Evolutionary conservation across 2,888 invertebrate species (phyloP), one percentile per base, ranked within the genome.

Genomic region (Lamproptera curius): DNA sequence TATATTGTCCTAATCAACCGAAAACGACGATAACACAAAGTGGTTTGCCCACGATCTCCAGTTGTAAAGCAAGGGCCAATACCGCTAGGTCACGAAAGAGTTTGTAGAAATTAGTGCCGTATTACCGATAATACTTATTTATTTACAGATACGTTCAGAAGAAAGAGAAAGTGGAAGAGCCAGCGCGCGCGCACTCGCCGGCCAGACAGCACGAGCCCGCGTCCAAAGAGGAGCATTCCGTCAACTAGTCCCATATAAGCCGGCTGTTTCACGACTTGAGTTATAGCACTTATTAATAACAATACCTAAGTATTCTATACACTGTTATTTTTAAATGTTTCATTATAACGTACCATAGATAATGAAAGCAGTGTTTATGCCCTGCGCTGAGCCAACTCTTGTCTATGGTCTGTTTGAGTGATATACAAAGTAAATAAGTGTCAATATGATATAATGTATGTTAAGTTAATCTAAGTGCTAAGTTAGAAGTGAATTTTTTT

Each of bases 111-210:
- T n/a, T n/a, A n/a, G n/a, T n/a, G n/a, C n/a, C n/a, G n/a, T n/a
- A n/a, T n/a, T n/a, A n/a, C n/a, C n/a, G n/a, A n/a, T n/a, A n/a
- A n/a, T n/a, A n/a, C n/a, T n/a, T n/a, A n/a, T 23, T 39, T 23
- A 26, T 41, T 8, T 15, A 20, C 67, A 82, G 81, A 56, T 63
- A 55, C 47, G 74, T 81, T 8, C 76, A 76, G 62, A 73, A 70
- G 57, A 78, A 76, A 57, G 63, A 66, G 28, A 64, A 68, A 46
- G 57, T 62, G 1, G 52, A 60, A 0, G 79, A 79, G 17, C 75
- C 79, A 0, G 73, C 76, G 52, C 69, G 77, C 0, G 79, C 82
- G 51, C 81, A 80, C 42, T 78, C 81, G 0, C 81, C 81, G 1
- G 54, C 72, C 17, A 58, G 73, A 14, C 73, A 61, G 36, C 55